Evolutionary conservation across 2,888 invertebrate species (phyloP), one percentile per base, ranked within the genome.

Genomic region (Reticulitermes lucifugus): DNA sequence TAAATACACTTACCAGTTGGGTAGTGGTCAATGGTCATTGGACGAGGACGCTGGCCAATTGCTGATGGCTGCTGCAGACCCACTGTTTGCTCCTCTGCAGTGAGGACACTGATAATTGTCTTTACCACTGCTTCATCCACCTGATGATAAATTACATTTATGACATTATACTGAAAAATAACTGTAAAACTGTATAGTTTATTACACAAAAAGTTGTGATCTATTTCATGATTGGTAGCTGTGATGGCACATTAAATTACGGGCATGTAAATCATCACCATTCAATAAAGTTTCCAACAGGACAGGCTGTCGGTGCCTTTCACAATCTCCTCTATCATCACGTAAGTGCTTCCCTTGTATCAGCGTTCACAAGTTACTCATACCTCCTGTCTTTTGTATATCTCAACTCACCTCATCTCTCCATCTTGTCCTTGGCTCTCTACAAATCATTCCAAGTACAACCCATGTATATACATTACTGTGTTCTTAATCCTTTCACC

Each of bases 1-100:
- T 18, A 18, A 46, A 7, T 21, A 60, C n/a, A 65, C 25, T 65
- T 88, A 88, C 90, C 90, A 7, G 89, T 90, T 71, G 90, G 90
- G 89, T 93, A 92, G 43, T 93, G 92, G 88, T 94, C 94, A 2
- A 93, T 90, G 0, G 93, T 92, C n/a, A 95, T 90, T 4, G 95
- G 95, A 88, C 94, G 93, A 0, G 96, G 96, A 83, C 95, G 92
- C 89, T 95, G 95, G 0, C 96, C 96, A 86, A 96, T 94, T 0
- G 96, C 96, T 10, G 92, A 91, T 0, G 96, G 96, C 88, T 95
- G 95, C 84, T 92, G 93, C 9, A 96, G 90, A 0, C 95, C 95
- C 18, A 94, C 92, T 14, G 93, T 93, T 87, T 93, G 93, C 89
- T 97, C 97, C 89, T 96, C 96, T 0, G 93, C 93, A 14, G 94